Conservation (phyloP, 2,797 vertebrate genomes). For the Neosilurus mollespiculum region DNA sequence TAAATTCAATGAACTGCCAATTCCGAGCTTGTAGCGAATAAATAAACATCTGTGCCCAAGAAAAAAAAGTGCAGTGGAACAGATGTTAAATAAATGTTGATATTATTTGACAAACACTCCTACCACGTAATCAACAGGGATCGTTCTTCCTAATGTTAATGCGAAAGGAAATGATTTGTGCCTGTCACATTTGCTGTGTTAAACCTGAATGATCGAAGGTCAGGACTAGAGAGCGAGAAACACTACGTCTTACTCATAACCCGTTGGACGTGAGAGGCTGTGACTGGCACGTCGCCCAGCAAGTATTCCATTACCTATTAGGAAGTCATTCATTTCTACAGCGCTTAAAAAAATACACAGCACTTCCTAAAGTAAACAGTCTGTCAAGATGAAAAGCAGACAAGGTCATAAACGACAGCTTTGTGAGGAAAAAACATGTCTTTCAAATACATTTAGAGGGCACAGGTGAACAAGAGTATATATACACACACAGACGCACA, state of each 20-base stretch:
- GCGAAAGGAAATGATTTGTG: constrained; percentile 16
- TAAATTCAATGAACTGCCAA: not conserved
- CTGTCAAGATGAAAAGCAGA: constrained; percentile 31
- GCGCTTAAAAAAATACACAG: constrained; percentile 53
- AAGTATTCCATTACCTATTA: constrained; percentile 61
- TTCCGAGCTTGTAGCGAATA: not conserved
- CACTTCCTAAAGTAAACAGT: constrained; percentile 65
- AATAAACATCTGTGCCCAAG: constrained; percentile 17
- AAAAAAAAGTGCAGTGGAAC: not conserved
- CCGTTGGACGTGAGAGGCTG: constrained; percentile 1
- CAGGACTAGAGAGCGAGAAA: not conserved
- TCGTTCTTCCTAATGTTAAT: constrained; percentile 27
- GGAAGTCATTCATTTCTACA: constrained; percentile 58
- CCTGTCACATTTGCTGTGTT: constrained; percentile 1
- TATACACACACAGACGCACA: constrained; percentile 40
- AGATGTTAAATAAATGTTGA: constrained; percentile 41
- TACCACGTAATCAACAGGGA: constrained; percentile 6
- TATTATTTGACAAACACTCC: constrained; percentile 19
- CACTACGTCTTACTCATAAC: constrained; percentile 24
- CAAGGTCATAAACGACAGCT: constrained; percentile 27
- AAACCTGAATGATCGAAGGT: constrained; percentile 30
- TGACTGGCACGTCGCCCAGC: constrained; percentile 56
- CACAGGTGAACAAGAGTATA: constrained; percentile 30
- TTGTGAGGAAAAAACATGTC: constrained; percentile 13
- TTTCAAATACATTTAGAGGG: constrained; percentile 35